phyloP scores from a whole-genome alignment of 2,113 vertebrate species.

The Barbus barbus region DNA sequence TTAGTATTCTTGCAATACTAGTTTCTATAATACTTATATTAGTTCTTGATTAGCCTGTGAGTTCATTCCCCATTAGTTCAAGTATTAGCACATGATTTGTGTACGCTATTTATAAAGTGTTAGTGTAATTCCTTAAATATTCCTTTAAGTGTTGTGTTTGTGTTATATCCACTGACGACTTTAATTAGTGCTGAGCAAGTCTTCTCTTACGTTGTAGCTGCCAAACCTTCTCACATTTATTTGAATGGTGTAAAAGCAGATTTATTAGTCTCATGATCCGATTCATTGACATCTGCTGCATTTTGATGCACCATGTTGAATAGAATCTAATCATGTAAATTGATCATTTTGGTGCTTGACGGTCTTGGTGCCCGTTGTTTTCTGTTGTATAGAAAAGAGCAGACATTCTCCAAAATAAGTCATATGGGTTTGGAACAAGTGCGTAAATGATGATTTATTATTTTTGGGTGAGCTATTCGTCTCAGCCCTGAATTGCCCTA shows the following conservation, averaged over 20 bases:
- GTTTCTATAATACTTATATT: no score
- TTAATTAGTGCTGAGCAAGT: no score
- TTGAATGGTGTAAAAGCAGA: not conserved
- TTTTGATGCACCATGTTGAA: not conserved
- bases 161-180: not conserved
- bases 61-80: conserved; percentile 5
- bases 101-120: not conserved
- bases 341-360: not conserved
- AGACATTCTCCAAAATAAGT: not conserved
- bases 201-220: not conserved
- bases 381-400: no score
- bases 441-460: no score
- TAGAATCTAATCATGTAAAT: not conserved
- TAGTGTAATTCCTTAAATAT: not conserved
- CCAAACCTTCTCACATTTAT: not conserved
- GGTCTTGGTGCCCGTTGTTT: not conserved
- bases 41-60: not conserved
- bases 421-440: not conserved
- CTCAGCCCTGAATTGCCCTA: not conserved
- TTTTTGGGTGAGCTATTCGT: not conserved
- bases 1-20: no score
- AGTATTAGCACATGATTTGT: not conserved
- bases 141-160: not conserved
- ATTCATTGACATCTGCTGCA: not conserved
- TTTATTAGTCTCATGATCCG: not conserved